These are phyloP conservation scores for Maniola jurtina DNA, from an alignment of 1,140 invertebrate species.

Conservation along the genomic window DNA sequence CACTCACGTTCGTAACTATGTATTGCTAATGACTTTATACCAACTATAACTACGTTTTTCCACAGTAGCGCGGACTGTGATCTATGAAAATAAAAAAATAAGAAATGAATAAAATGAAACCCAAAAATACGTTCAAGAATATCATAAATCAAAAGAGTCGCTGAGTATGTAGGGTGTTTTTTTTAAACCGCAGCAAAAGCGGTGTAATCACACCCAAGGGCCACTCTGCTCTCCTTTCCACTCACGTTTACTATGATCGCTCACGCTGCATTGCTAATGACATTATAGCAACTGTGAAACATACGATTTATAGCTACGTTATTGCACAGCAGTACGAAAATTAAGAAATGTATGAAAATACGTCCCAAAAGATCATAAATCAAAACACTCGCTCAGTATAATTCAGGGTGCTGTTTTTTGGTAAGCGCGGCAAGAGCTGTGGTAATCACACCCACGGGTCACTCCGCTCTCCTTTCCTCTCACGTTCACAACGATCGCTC, in stretches of 20 bases:
- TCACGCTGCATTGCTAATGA: constrained; percentile 7
- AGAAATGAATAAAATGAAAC: too few relatives aligned
- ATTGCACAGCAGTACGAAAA: too few relatives aligned
- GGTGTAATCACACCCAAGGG: constrained; percentile 10
- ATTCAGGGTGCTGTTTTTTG: constrained; percentile 3
- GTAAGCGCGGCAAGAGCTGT: too few relatives aligned
- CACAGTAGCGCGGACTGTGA: too few relatives aligned
- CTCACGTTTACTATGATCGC: background rate
- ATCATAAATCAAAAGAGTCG: background rate
- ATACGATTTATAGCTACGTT: too few relatives aligned
- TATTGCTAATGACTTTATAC: too few relatives aligned
- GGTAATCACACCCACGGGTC: constrained; percentile 11
- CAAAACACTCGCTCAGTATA: background rate
- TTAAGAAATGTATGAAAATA: too few relatives aligned
- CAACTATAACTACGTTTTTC: too few relatives aligned
- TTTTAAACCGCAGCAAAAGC: too few relatives aligned
- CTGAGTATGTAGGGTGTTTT: background rate
- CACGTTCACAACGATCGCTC: background rate
- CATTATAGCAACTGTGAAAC: background rate
- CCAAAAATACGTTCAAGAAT: background rate
- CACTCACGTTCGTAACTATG: too few relatives aligned
- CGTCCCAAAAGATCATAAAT: background rate
- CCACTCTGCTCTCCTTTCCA: background rate
- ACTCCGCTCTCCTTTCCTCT: background rate
- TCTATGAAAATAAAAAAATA: too few relatives aligned